phyloP scores from a whole-genome alignment of 2,888 invertebrate species.

The Tinea pellionella region DNA sequence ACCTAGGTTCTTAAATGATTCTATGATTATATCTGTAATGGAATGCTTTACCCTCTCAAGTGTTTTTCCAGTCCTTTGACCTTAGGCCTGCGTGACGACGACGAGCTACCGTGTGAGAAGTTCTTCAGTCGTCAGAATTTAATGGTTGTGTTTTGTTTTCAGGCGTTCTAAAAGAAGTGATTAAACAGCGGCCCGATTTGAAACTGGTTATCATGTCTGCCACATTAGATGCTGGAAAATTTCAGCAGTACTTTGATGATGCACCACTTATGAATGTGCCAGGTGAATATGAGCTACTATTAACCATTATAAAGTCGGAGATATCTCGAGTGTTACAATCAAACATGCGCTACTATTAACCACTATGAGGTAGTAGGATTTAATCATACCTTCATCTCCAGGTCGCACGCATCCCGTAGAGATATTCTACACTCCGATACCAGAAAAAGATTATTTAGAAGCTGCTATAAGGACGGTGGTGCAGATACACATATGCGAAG shows the following conservation, averaged over 20 bases:
- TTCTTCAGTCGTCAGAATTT: background rate
- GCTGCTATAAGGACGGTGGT: slow-evolving; percentile 96
- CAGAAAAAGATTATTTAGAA: slow-evolving; percentile 96
- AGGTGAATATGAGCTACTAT: slow-evolving; percentile 34
- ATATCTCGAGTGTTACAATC: too few relatives aligned
- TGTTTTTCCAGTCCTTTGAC: too few relatives aligned
- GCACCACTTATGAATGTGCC: slow-evolving; percentile 99
- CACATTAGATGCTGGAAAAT: slow-evolving; percentile 98
- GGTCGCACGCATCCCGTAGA: slow-evolving; percentile 57
- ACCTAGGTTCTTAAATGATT: too few relatives aligned
- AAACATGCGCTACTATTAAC: too few relatives aligned
- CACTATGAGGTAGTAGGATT: too few relatives aligned
- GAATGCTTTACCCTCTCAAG: too few relatives aligned
- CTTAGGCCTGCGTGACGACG: too few relatives aligned
- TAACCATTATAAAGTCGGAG: too few relatives aligned
- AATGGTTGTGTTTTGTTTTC: background rate
- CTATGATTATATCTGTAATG: too few relatives aligned
- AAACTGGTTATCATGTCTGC: slow-evolving; percentile 99
- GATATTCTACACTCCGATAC: slow-evolving; percentile 99
- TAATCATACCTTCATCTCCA: too few relatives aligned
- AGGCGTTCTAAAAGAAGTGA: slow-evolving; percentile 96
- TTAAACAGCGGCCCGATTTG: slow-evolving; percentile 89
- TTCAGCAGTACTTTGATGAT: slow-evolving; percentile 98
- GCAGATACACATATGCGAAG: slow-evolving; percentile 97
- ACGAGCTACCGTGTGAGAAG: too few relatives aligned